phyloP scores from a whole-genome alignment of 2,888 invertebrate species.

The Mythimna albipuncta region DNA sequence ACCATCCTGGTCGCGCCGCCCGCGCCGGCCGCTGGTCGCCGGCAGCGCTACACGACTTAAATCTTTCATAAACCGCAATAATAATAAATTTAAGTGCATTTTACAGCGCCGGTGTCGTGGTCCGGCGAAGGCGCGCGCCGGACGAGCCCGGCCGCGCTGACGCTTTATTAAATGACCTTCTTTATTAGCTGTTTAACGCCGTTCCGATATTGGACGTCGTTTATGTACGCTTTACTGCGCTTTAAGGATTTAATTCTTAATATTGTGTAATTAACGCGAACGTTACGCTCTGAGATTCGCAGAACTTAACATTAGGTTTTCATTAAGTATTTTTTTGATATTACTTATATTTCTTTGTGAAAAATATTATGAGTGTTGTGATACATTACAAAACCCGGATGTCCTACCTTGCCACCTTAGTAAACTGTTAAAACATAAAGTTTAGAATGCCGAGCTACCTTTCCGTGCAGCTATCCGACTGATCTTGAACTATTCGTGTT shows the following conservation, averaged over 20 bases:
- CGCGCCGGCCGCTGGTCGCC: conserved; percentile 6
- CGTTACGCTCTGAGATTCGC: conserved; percentile 33
- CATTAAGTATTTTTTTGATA: not conserved
- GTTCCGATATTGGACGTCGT: conserved; percentile 67
- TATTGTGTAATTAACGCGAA: conserved; percentile 58
- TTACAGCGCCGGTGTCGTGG: conserved; percentile 53
- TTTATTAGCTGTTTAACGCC: conserved; percentile 66
- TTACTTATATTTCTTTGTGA: not conserved
- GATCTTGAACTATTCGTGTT: conserved; percentile 6
- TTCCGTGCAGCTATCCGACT: not conserved
- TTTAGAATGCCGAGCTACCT: not conserved
- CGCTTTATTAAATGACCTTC: conserved; percentile 64
- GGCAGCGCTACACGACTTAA: conserved; percentile 36
- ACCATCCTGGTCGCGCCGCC: not conserved
- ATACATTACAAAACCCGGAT: not conserved
- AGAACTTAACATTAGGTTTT: conserved; percentile 10
- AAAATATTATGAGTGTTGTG: not conserved
- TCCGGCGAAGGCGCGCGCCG: conserved; percentile 55
- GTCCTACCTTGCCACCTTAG: too few species aligned
- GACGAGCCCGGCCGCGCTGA: conserved; percentile 53
- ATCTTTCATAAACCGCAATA: conserved; percentile 64
- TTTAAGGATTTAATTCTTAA: conserved; percentile 59
- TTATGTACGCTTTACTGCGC: conserved; percentile 61
- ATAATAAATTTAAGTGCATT: conserved; percentile 67
- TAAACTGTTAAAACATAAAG: not conserved